These are phyloP conservation scores for Sparus aurata DNA, from an alignment of 2,797 vertebrate species.

Conservation along the genomic window DNA sequence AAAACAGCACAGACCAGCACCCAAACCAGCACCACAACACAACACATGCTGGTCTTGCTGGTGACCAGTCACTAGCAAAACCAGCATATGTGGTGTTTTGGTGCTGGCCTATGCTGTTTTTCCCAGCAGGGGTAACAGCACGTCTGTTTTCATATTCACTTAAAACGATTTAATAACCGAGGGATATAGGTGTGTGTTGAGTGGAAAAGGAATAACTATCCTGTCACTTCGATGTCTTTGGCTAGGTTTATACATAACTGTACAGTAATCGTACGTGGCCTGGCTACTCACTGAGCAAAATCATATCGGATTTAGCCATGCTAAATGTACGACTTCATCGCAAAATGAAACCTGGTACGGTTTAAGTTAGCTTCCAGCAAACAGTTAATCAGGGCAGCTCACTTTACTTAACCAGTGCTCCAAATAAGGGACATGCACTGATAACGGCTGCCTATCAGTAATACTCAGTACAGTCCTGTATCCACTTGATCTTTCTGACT, in stretches of 20 bases:
- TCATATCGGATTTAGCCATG: too few species aligned
- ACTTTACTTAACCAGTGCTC: neutral
- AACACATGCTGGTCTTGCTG: too few species aligned
- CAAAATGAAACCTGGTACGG: too few species aligned
- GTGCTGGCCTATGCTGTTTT: too few species aligned
- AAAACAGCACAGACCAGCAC: too few species aligned
- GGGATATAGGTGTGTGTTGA: neutral
- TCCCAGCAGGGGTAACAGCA: neutral
- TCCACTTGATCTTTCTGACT: neutral
- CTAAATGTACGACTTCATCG: too few species aligned
- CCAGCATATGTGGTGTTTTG: too few species aligned
- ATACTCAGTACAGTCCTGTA: neutral
- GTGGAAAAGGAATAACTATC: neutral
- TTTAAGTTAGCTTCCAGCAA: neutral
- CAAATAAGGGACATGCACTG: neutral
- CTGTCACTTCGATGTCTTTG: neutral
- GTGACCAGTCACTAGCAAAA: too few species aligned
- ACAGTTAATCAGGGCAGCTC: neutral
- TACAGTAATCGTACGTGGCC: neutral
- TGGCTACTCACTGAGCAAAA: neutral
- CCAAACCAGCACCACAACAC: too few species aligned
- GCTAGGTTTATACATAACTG: neutral
- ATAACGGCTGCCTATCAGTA: neutral
- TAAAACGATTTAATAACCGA: neutral
- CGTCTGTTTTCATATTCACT: neutral